Evolutionary conservation across 2,888 invertebrate species (phyloP), one percentile per base, ranked within the genome.

Genomic region (Physocephala rufipes): DNA sequence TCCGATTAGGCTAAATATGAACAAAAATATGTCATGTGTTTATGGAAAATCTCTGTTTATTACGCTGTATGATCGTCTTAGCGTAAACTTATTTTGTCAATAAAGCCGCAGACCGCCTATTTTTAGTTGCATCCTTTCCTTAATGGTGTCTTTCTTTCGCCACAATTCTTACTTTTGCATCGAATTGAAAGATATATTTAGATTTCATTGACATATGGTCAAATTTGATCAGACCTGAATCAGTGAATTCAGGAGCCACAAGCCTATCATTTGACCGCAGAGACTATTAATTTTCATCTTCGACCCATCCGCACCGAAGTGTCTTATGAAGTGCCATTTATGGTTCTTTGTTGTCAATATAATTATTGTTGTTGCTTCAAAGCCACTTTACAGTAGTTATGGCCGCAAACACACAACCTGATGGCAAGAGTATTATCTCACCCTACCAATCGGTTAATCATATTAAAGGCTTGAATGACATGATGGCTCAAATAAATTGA

Each of bases 191-290:
- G 45, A 24, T 45, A 16, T 58, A 47, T 67, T 47, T 59, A 47
- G 47, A 67, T 67, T 67, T 47, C 67, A 59, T 67, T 67, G 67
- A 59, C 67, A 67, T 67, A 45, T 67, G 67, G 67, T 59, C 67
- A 67, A 67, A 58, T 67, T 28, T 15, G 55, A 58, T 65, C 19
- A 51, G 19, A 65, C 30, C 49, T n/a, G 28, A 65, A 65, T 65
- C 65, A 51, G 15, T 36, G 30, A 5, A 49, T 51, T 19, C 26
- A 16, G 49, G 49, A 28, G 7, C 13, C 30, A 26, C 24, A 65
- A 51, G 30, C 30, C 19, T 65, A 51, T 65, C 51, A 65, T 65
- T 65, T 26, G 65, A 65, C 65, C 65, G 51, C 65, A 65, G 65
- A 24, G 16, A 36, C 67, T 67, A 67, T 67, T 55, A 67, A 58